Evolutionary conservation across 1,140 invertebrate species (phyloP).

Genomic region (Adoxophyes honmai): DNA sequence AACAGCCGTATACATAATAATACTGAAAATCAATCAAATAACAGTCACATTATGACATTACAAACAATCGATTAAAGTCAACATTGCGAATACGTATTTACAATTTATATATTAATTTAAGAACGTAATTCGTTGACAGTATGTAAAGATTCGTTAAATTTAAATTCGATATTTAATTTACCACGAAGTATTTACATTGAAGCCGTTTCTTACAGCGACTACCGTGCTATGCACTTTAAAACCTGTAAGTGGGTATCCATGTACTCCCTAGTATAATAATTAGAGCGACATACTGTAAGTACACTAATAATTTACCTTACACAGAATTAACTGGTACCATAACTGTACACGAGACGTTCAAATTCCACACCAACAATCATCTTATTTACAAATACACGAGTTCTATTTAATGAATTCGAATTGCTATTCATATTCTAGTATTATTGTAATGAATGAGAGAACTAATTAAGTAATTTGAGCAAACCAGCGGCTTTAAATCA

Average conservation of each 20-base stretch:
- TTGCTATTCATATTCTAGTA: conserved; percentile 15
- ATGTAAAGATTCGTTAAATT: conserved; percentile 35
- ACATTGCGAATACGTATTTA: conserved; percentile 45
- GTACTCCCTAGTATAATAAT: conserved; percentile 4
- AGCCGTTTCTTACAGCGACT: conserved; percentile 24
- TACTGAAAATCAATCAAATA: conserved; percentile 21
- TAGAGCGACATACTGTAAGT: not conserved
- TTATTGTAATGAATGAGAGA: conserved; percentile 20
- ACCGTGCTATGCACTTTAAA: conserved; percentile 54
- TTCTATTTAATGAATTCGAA: conserved; percentile 16
- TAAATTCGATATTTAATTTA: conserved; percentile 34
- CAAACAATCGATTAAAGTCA: conserved; percentile 34
- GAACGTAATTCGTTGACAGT: conserved; percentile 29
- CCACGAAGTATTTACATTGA: conserved; percentile 29
- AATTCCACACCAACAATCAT: conserved; percentile 11
- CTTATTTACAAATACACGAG: conserved; percentile 22
- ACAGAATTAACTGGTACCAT: not conserved
- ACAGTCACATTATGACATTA: conserved; percentile 24
- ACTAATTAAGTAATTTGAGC: conserved; percentile 53
- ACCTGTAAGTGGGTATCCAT: conserved; percentile 23
- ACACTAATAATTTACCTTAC: not conserved
- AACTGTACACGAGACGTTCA: conserved; percentile 23
- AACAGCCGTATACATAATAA: conserved; percentile 4
- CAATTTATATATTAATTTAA: conserved; percentile 33
- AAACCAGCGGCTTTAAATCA: conserved; percentile 45